Evolutionary conservation across 1,140 invertebrate species (phyloP).

Genomic region (Copidosoma floridanum): DNA sequence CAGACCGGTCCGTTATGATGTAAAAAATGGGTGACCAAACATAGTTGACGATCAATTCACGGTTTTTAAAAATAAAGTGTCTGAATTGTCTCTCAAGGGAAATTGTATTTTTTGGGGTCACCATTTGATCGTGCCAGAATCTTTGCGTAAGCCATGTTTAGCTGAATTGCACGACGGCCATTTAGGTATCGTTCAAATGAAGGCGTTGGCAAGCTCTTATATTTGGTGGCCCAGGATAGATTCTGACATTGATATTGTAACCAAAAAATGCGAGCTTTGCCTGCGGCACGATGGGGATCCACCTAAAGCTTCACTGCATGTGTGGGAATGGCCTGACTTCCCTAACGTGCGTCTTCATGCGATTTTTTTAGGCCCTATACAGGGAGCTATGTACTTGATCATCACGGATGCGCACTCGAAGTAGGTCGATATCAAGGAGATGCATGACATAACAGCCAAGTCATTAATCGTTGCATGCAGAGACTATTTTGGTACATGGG

Average conservation of each 20-base stretch:
- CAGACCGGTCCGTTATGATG: not conserved
- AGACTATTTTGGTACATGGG: conserved; percentile 9
- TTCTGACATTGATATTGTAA: not conserved
- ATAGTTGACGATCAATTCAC: not conserved
- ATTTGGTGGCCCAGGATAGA: not conserved
- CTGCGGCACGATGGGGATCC: not conserved
- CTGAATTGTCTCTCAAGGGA: conserved; percentile 23
- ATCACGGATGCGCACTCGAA: conserved; percentile 18
- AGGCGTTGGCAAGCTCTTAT: conserved; percentile 37
- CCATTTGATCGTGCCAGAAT: conserved; percentile 32
- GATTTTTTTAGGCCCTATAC: too few species aligned
- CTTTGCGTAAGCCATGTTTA: conserved; percentile 25
- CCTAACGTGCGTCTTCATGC: too few species aligned
- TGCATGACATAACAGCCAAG: conserved; percentile 1
- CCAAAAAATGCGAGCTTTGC: not conserved
- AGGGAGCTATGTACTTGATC: conserved; percentile 1
- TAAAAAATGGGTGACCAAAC: not conserved
- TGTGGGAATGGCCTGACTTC: too few species aligned
- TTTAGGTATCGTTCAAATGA: conserved; percentile 38
- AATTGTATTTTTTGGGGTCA: conserved; percentile 37
- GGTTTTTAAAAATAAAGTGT: not conserved
- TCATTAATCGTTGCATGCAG: conserved; percentile 3
- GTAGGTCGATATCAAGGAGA: conserved; percentile 12
- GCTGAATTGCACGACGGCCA: conserved; percentile 38
- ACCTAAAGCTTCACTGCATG: not conserved